A percentile compares a stretch with the other conserved stretches of the same genome.
These are phyloP conservation scores for Microctonus brassicae DNA, from an alignment of 2,888 invertebrate genomes.

Conservation along the genomic window DNA sequence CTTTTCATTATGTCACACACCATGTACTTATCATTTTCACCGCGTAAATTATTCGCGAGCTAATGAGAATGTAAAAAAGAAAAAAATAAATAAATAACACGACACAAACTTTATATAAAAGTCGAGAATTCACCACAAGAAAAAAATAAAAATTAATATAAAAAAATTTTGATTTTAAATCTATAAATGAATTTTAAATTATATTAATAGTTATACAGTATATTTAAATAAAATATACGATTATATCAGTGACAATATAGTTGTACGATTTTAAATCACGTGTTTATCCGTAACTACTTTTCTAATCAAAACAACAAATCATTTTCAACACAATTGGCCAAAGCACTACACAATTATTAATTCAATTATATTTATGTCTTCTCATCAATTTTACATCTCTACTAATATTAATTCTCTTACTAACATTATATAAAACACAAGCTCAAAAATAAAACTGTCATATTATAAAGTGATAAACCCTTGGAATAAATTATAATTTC, in stretches of 20 bases:
- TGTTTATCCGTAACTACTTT: background rate
- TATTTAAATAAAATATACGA: background rate
- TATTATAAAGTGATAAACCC: no score
- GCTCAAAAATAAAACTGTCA: no score
- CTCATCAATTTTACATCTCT: no score
- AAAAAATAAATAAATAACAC: background rate
- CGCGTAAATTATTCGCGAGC: background rate
- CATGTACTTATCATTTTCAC: background rate
- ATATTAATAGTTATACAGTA: background rate
- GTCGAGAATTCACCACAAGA: background rate
- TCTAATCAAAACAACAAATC: background rate
- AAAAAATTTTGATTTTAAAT: no score
- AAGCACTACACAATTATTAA: background rate
- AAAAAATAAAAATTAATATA: background rate
- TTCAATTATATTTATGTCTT: no score
- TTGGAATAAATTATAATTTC: no score
- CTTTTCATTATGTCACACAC: background rate
- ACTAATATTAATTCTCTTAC: no score
- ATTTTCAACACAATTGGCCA: background rate
- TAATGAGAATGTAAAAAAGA: background rate
- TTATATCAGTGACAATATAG: background rate
- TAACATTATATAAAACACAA: no score
- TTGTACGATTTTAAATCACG: background rate
- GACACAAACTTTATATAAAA: background rate
- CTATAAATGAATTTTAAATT: background rate